Conservation (phyloP, 2,113 vertebrate species). For the Uria aalge region DNA sequence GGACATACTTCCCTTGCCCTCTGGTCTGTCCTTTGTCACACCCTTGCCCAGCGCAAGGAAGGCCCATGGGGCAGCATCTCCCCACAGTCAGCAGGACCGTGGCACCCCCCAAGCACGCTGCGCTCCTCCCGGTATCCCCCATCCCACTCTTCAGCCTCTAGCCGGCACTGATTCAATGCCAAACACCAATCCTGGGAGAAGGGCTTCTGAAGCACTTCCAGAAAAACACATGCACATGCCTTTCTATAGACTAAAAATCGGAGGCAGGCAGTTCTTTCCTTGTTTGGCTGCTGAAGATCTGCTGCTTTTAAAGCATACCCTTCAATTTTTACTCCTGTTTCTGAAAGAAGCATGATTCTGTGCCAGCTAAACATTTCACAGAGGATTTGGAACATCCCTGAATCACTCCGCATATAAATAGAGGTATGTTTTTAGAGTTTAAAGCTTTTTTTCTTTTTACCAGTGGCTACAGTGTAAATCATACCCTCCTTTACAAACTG, state of each 20-base stretch:
- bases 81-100: background rate
- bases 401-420: background rate
- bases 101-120: rapidly evolving
- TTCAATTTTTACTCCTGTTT: background rate
- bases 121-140: background rate
- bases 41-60: background rate
- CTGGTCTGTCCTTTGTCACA: background rate
- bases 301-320: background rate
- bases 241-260: background rate
- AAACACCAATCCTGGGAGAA: background rate
- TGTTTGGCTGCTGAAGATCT: background rate
- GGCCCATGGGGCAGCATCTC: background rate
- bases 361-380: background rate
- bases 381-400: background rate
- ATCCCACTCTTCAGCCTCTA: background rate
- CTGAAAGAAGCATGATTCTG: background rate
- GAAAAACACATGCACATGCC: background rate
- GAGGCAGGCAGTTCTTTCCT: background rate
- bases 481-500: background rate
- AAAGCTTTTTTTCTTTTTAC: background rate
- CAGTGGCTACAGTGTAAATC: background rate
- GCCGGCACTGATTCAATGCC: background rate
- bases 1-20: background rate
- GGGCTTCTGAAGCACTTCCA: background rate
- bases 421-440: background rate